Conservation (phyloP, 53 echinoderm and acorn worm genomes). For the Paracentrotus lividus region DNA sequence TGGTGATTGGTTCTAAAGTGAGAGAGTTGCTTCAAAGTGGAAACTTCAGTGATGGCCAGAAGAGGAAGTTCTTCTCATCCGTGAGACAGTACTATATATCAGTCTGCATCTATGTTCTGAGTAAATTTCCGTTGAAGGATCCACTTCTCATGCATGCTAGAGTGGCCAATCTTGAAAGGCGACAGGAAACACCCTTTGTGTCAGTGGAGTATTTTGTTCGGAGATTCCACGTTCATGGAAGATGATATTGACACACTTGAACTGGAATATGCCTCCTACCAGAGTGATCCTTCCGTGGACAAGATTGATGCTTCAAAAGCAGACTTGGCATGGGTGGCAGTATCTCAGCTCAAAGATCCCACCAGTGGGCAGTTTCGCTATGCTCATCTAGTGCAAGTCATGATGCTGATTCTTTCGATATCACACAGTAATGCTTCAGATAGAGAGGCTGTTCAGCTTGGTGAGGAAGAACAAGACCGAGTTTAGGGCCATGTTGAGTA, state of each 20-base stretch:
- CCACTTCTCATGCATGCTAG: conserved; percentile 13
- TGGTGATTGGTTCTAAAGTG: conserved; percentile 58
- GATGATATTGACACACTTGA: neutral
- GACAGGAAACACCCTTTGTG: neutral
- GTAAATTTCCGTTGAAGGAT: conserved; percentile 38
- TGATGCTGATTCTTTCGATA: conserved; percentile 27
- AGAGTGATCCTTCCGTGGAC: conserved; percentile 6
- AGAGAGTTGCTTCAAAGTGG: conserved; percentile 29
- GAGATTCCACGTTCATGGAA: conserved; percentile 53
- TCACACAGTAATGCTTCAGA: conserved; percentile 42
- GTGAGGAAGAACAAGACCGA: conserved; percentile 47
- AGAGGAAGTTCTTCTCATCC: conserved; percentile 54
- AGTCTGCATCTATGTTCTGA: conserved; percentile 47
- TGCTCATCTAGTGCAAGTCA: conserved; percentile 44
- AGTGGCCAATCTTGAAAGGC: conserved; percentile 1
- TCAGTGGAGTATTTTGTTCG: neutral
- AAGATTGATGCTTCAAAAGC: neutral
- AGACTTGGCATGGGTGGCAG: conserved; percentile 40
- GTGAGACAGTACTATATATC: conserved; percentile 56
- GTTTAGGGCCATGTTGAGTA: conserved; percentile 5
- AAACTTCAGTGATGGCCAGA: conserved; percentile 41
- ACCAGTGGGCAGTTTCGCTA: neutral
- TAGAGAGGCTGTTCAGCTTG: conserved; percentile 54
- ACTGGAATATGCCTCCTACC: conserved; percentile 10
- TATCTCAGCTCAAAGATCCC: neutral